Evolutionary conservation across 2,888 invertebrate genomes (phyloP).

Genomic region (Temnothorax unifasciatus): DNA sequence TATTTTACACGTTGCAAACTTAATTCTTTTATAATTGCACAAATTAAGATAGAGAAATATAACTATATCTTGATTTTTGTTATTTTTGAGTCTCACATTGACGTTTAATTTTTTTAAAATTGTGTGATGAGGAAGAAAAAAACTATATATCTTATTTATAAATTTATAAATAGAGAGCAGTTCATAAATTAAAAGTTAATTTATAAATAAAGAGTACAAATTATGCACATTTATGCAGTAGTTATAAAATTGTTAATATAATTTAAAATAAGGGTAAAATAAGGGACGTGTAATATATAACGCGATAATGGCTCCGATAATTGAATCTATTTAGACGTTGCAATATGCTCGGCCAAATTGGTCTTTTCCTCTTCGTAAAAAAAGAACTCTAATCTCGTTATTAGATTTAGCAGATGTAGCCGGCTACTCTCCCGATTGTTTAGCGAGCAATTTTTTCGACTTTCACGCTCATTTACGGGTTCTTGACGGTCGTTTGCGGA

Average conservation of each 20-base stretch:
- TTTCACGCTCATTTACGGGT: conserved; percentile 26
- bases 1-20: not conserved
- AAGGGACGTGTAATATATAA: not conserved
- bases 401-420: not conserved
- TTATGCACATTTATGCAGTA: not conserved
- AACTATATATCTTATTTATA: not conserved
- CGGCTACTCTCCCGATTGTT: conserved; percentile 19
- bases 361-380: not conserved
- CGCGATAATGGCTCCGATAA: not conserved
- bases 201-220: not conserved
- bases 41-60: not conserved
- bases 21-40: not conserved
- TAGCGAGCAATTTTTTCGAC: conserved; percentile 31
- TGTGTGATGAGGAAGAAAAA: not conserved
- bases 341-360: not conserved
- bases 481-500: conserved; percentile 8
- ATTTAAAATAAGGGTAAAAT: not conserved
- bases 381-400: not conserved
- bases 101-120: not conserved
- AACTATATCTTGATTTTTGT: not conserved
- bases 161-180: not conserved
- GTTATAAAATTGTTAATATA: not conserved
- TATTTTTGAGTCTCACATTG: not conserved
- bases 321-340: not conserved
- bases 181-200: not conserved